Evolutionary conservation across 2,888 invertebrate species (phyloP).

Genomic region (Anthophora plumipes): DNA sequence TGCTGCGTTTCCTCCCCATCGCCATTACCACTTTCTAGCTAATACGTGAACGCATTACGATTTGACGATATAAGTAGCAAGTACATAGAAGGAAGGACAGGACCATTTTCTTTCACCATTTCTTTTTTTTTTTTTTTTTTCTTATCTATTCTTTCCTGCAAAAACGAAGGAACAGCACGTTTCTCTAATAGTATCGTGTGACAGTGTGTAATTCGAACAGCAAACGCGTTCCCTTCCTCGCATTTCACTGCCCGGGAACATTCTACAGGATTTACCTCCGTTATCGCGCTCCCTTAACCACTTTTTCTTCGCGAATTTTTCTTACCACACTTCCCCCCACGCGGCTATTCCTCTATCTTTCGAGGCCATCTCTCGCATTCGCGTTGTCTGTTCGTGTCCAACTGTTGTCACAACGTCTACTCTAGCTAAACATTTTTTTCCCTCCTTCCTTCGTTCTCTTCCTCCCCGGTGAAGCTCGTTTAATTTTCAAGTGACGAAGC

Average conservation of each 20-base stretch:
- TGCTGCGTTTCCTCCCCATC: not conserved
- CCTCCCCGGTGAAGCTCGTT: not conserved
- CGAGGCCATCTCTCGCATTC: slow-evolving; percentile 49
- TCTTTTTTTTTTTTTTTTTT: too few species aligned
- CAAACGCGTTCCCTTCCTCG: not conserved
- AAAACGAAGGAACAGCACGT: too few species aligned
- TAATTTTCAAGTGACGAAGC: not conserved
- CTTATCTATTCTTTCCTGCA: too few species aligned
- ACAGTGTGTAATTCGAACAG: too few species aligned
- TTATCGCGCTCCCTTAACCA: slow-evolving; percentile 60
- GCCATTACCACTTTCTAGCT: not conserved
- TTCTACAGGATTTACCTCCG: not conserved
- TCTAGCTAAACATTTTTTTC: too few species aligned
- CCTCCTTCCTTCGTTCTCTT: too few species aligned
- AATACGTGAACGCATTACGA: slow-evolving; percentile 20
- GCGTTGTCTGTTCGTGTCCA: slow-evolving; percentile 43
- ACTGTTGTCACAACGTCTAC: not conserved
- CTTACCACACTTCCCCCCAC: slow-evolving; percentile 8
- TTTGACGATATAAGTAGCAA: not conserved
- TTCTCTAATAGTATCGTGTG: too few species aligned
- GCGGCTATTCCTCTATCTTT: slow-evolving; percentile 58
- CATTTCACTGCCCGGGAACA: slow-evolving; percentile 14
- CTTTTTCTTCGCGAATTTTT: slow-evolving; percentile 59
- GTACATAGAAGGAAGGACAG: not conserved
- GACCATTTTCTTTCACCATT: slow-evolving; percentile 1